A percentile compares a stretch with the other conserved stretches of the same genome.
phyloP scores from a whole-genome alignment of 2,888 invertebrate genomes.

The Platycheirus albimanus region DNA sequence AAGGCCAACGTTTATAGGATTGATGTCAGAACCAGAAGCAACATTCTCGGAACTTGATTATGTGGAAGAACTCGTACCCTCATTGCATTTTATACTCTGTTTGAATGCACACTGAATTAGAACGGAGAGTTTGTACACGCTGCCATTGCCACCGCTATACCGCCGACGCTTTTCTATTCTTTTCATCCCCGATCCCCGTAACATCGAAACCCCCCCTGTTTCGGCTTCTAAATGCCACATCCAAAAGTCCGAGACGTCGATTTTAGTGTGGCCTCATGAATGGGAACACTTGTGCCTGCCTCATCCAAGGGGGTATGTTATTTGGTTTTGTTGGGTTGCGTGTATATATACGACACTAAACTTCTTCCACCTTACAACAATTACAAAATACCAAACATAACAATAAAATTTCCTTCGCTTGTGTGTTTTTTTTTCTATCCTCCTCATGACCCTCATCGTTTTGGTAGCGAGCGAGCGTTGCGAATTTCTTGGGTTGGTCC shows the following conservation, averaged over 20 bases:
- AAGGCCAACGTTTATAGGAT: constrained; percentile 36
- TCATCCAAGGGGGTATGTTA: constrained; percentile 17
- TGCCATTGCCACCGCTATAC: no score
- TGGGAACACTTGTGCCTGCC: constrained; percentile 40
- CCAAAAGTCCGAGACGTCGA: constrained; percentile 27
- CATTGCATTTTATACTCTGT: constrained; percentile 43
- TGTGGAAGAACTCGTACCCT: constrained; percentile 65
- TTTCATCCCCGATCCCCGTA: not conserved
- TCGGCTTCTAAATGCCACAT: constrained; percentile 45
- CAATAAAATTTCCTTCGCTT: constrained; percentile 59
- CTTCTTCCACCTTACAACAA: constrained; percentile 70
- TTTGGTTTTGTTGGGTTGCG: constrained; percentile 54
- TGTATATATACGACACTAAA: constrained; percentile 61
- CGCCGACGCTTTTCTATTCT: no score
- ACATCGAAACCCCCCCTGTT: constrained; percentile 11
- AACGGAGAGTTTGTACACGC: constrained; percentile 40
- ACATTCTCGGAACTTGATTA: constrained; percentile 70
- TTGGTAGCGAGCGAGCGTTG: constrained; percentile 19
- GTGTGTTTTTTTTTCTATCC: not conserved
- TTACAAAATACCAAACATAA: constrained; percentile 71
- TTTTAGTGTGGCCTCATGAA: constrained; percentile 62
- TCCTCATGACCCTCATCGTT: not conserved
- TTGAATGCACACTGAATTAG: constrained; percentile 57
- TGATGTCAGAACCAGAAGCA: constrained; percentile 72
- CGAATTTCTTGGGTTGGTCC: constrained; percentile 43